These are phyloP conservation scores for Osmerus mordax DNA, from an alignment of 2,113 vertebrate species.

Conservation along the genomic window DNA sequence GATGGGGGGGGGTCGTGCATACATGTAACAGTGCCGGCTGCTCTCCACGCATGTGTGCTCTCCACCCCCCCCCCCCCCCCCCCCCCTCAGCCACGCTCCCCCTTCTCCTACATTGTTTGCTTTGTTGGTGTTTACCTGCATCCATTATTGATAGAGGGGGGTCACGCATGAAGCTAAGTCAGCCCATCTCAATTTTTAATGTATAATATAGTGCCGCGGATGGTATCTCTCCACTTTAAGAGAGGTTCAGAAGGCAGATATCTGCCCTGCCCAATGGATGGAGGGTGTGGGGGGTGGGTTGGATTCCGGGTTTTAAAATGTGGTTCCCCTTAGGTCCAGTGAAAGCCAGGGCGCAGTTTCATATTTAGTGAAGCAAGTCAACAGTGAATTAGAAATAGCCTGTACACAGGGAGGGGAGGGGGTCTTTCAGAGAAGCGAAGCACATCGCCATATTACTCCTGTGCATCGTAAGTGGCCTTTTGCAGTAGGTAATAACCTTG, in stretches of 20 bases:
- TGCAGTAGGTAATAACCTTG: constrained; percentile 60
- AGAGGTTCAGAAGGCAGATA: constrained; percentile 47
- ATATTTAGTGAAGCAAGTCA: constrained; percentile 54
- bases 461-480: constrained; percentile 53
- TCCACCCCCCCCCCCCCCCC: constrained; percentile 17
- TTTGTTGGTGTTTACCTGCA: constrained; percentile 50
- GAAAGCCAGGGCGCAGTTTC: constrained; percentile 48
- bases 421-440: constrained; percentile 44
- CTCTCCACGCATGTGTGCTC: background rate
- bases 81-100: constrained; percentile 30
- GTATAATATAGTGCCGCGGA: constrained; percentile 60
- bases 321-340: constrained; percentile 49
- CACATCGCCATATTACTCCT: constrained; percentile 49
- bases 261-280: constrained; percentile 29
- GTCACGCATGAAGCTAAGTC: constrained; percentile 54
- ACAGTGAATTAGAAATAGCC: constrained; percentile 52
- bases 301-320: constrained; percentile 53
- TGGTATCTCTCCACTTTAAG: constrained; percentile 46
- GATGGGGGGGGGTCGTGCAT: background rate
- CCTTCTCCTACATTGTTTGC: constrained; percentile 54
- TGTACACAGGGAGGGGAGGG: constrained; percentile 35
- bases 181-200: constrained; percentile 67
- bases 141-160: constrained; percentile 62
- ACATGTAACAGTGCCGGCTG: background rate
- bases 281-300: background rate